Evolutionary conservation across 2,888 invertebrate genomes (phyloP), one percentile per base, ranked within the genome.

Genomic region (Eucera pruinosa): DNA sequence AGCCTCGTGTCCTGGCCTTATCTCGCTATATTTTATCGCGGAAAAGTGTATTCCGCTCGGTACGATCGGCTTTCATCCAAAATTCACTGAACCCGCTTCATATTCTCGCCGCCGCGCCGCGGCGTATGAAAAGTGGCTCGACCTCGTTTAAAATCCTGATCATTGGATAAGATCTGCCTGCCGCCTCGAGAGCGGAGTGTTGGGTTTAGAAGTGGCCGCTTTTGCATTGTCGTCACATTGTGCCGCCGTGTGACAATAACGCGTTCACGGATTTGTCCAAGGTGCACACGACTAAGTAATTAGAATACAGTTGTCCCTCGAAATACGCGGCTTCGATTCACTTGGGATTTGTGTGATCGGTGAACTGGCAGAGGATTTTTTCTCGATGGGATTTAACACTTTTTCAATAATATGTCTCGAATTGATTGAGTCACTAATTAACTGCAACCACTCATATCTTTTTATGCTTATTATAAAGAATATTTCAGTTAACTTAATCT

Each of bases 101-200:
- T 13, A 15, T n/a, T 7, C 33, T 4, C 55, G 7, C 9, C 13
- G 25, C 3, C 20, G 54, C 41, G n/a, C n/a, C n/a, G n/a, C n/a
- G n/a, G n/a, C n/a, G n/a, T n/a, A 23, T 54, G n/a, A 57, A 55
- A 57, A 33, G 45, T 20, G 15, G n/a, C 43, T 58, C 25, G 58
- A 48, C 58, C 36, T 48, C 39, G 58, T 25, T 58, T 23, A 33
- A 39, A 39, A 48, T 67, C 47, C 47, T 30, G 39, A 67, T 67
- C 60, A 39, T 48, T 47, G 45, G 39, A 47, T 45, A 39, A 66
- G 66, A 66, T 58, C 36, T 23, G 23, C 39, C 23, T 11, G 5
- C 13, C 11, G 23, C 30, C 36, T 43, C 23, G 15, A 43, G 65
- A 43, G 11, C 15, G 36, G 20, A 18, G 41, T 13, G 30, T 27